Evolutionary conservation across 2,113 vertebrate genomes (phyloP).

Genomic region (Sebastes fasciatus): DNA sequence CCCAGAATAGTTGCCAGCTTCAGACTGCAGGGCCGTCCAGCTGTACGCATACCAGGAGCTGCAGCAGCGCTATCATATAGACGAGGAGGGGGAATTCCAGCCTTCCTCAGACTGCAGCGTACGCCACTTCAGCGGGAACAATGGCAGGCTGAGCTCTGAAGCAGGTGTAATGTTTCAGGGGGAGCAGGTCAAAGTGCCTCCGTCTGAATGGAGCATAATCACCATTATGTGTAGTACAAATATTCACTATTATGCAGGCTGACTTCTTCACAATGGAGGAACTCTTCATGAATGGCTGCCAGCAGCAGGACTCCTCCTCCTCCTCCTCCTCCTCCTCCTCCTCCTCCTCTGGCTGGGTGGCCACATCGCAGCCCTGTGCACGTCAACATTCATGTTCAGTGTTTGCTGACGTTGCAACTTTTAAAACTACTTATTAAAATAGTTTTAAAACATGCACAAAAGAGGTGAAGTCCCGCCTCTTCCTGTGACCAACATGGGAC

Average conservation of each 20-base stretch:
- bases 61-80: slow-evolving; percentile 81
- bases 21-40: slow-evolving; percentile 77
- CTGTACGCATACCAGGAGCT: slow-evolving; percentile 80
- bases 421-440: slow-evolving; percentile 45
- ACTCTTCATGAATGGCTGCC: slow-evolving; percentile 73
- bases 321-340: slow-evolving; percentile 53
- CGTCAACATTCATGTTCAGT: slow-evolving; percentile 29
- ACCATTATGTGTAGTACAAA: slow-evolving; percentile 81
- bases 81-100: slow-evolving; percentile 82
- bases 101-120: slow-evolving; percentile 74
- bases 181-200: slow-evolving; percentile 81
- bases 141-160: slow-evolving; percentile 73
- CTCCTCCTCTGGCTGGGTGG: slow-evolving; percentile 69
- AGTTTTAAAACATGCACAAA: neutral
- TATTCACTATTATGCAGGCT: slow-evolving; percentile 78
- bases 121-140: slow-evolving; percentile 82
- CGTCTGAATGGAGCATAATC: slow-evolving; percentile 80
- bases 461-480: neutral
- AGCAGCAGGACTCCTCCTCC: slow-evolving; percentile 68
- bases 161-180: slow-evolving; percentile 82
- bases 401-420: slow-evolving; percentile 57
- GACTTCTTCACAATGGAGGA: slow-evolving; percentile 78
- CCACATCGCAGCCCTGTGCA: slow-evolving; percentile 48
- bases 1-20: slow-evolving; percentile 82
- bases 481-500: neutral